Percentiles rank a stretch among this genome's conserved stretches.
Conservation (phyloP, 2,888 invertebrate genomes). For the Gibbula magus region DNA sequence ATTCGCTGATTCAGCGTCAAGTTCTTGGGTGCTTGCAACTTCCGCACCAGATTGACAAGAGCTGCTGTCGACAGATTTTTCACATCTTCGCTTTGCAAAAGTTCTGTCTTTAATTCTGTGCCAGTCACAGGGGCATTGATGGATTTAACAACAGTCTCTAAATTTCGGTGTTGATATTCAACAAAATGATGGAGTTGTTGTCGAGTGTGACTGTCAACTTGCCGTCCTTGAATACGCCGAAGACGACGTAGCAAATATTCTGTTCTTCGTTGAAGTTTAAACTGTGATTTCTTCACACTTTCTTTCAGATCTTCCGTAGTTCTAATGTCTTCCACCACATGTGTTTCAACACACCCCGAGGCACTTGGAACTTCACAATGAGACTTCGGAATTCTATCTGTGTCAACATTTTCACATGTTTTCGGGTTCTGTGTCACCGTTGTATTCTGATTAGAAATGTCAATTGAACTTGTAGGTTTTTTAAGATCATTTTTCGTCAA, state of each 20-base stretch:
- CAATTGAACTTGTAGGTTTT: not conserved
- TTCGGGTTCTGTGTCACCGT: not conserved
- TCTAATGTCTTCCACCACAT: constrained; percentile 43
- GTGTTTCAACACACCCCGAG: not conserved
- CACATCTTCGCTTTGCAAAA: constrained; percentile 73
- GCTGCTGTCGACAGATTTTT: constrained; percentile 77
- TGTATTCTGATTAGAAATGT: not conserved
- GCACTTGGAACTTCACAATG: not conserved
- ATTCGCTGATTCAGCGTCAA: constrained; percentile 33
- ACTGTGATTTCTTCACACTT: constrained; percentile 76
- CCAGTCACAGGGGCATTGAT: constrained; percentile 46
- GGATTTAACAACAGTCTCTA: constrained; percentile 66
- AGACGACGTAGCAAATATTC: constrained; percentile 85
- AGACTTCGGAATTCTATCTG: not conserved
- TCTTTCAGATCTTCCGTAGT: constrained; percentile 48
- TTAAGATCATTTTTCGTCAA: not conserved
- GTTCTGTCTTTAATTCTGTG: constrained; percentile 63
- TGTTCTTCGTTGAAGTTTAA: constrained; percentile 82
- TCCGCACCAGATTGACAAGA: constrained; percentile 79
- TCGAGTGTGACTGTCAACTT: constrained; percentile 85
- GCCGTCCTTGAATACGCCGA: constrained; percentile 84
- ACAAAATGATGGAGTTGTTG: constrained; percentile 87
- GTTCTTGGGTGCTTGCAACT: constrained; percentile 77
- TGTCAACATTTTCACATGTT: not conserved
- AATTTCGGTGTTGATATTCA: constrained; percentile 81